These are phyloP conservation scores for Zaprionus africanus DNA, from an alignment of 1,140 invertebrate species.

Conservation along the genomic window DNA sequence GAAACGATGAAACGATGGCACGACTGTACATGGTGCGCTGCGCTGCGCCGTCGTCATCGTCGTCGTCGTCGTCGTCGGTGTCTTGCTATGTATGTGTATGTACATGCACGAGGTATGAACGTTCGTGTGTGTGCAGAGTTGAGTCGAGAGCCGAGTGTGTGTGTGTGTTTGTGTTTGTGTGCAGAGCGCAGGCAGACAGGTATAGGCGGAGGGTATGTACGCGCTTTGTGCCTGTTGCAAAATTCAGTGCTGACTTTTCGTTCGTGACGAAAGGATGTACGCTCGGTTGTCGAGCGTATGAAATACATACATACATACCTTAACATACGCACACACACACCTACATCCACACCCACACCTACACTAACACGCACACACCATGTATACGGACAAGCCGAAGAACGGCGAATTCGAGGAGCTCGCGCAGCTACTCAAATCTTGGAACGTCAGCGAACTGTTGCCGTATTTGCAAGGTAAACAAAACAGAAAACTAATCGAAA, in stretches of 20 bases:
- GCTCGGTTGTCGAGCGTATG: slow-evolving; percentile 62
- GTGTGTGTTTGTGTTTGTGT: slow-evolving; percentile 36
- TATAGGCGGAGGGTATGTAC: slow-evolving; percentile 49
- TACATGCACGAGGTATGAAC: slow-evolving; percentile 10
- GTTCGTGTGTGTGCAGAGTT: slow-evolving; percentile 11
- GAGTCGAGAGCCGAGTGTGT: slow-evolving; percentile 6
- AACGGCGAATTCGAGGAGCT: slow-evolving; percentile 61
- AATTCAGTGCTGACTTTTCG: slow-evolving; percentile 71
- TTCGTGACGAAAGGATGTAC: slow-evolving; percentile 81
- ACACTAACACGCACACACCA: neutral
- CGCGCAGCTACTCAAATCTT: slow-evolving; percentile 61
- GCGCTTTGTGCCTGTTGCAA: slow-evolving; percentile 71
- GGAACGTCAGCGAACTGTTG: slow-evolving; percentile 68
- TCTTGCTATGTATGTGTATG: neutral
- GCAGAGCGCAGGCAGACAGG: slow-evolving; percentile 26
- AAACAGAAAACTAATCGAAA: neutral
- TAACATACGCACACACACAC: neutral
- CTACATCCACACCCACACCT: neutral
- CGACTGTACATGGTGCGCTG: slow-evolving; percentile 40
- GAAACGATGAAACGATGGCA: slow-evolving; percentile 56
- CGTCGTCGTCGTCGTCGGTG: neutral
- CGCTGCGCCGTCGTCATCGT: no score
- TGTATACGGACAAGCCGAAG: slow-evolving; percentile 23
- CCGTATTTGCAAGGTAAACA: slow-evolving; percentile 71
- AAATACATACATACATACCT: slow-evolving; percentile 51